Evolutionary conservation across 2,888 invertebrate species (phyloP).

Genomic region (Anorthoa munda): DNA sequence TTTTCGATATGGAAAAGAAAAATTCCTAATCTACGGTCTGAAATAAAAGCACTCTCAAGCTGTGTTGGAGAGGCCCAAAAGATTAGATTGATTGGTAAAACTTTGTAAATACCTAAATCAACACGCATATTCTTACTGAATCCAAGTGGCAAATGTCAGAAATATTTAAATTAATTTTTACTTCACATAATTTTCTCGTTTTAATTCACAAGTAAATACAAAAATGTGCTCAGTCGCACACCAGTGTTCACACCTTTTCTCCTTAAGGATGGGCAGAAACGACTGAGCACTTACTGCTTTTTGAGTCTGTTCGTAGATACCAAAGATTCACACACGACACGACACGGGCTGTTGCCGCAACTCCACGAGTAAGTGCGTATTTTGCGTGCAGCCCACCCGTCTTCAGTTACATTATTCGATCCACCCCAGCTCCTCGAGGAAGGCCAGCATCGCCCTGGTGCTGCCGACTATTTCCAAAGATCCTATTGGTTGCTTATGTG

Average conservation of each 20-base stretch:
- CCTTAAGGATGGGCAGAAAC: no score
- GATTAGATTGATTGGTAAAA: slow-evolving; percentile 22
- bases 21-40: neutral
- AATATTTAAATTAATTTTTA: neutral
- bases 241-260: neutral
- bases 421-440: no score
- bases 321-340: no score
- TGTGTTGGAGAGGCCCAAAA: neutral
- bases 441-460: no score
- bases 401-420: no score
- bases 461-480: no score
- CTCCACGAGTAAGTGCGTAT: no score
- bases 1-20: neutral
- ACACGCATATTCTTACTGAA: neutral
- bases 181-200: neutral
- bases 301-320: neutral
- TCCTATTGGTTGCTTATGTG: no score
- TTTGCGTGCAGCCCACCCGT: no score
- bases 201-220: neutral
- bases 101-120: neutral
- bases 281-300: neutral
- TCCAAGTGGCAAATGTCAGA: neutral
- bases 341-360: no score
- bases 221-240: no score
- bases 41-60: neutral